phyloP scores from a whole-genome alignment of 2,113 vertebrate species.

The Morone chrysops region DNA sequence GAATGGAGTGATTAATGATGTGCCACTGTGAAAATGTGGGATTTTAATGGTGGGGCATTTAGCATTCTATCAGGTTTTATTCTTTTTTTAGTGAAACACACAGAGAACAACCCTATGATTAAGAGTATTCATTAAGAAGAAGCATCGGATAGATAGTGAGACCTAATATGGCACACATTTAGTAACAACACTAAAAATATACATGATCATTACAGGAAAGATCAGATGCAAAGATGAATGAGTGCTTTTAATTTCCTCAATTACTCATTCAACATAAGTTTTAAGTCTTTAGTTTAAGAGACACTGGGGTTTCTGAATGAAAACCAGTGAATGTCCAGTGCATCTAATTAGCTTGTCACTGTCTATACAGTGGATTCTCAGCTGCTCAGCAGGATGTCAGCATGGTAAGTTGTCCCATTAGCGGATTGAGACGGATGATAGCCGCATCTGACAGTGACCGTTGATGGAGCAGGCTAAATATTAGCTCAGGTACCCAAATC shows the following conservation, averaged over 20 bases:
- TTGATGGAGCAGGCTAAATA: not conserved
- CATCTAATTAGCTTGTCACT: not conserved
- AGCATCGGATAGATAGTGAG: not conserved
- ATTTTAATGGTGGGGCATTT: slow-evolving; percentile 12
- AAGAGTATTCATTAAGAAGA: not conserved
- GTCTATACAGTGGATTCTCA: not conserved
- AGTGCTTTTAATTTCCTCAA: not conserved
- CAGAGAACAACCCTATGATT: not conserved
- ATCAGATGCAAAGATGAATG: not conserved
- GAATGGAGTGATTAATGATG: slow-evolving; percentile 22
- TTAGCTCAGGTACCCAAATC: not conserved
- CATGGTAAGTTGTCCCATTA: slow-evolving; percentile 2
- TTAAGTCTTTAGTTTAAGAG: not conserved
- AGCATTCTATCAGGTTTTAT: not conserved
- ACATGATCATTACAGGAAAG: not conserved
- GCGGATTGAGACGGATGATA: not conserved
- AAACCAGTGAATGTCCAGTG: not conserved
- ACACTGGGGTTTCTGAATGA: not conserved
- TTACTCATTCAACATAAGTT: not conserved
- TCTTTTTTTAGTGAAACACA: not conserved
- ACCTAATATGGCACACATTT: not conserved
- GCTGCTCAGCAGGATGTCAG: not conserved
- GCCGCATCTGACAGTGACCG: not conserved
- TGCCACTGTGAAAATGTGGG: not conserved
- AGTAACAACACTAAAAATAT: not conserved